These are phyloP conservation scores for Helleia helle DNA, from an alignment of 2,888 invertebrate genomes.

Conservation along the genomic window DNA sequence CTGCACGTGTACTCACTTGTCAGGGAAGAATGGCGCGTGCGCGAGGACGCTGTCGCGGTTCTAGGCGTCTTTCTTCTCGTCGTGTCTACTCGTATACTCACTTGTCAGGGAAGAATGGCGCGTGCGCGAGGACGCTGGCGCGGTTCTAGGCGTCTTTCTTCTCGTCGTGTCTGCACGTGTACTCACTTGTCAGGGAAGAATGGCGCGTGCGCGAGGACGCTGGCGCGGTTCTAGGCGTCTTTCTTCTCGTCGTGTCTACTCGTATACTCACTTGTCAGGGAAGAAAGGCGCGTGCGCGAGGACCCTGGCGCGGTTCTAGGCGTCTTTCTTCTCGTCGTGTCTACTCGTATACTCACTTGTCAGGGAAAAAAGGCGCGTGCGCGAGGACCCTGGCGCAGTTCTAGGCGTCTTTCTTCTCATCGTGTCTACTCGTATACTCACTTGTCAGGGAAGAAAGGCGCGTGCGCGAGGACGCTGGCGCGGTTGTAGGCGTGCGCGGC, in stretches of 20 bases:
- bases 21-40: constrained; percentile 89
- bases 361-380: constrained; percentile 83
- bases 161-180: no score
- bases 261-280: constrained; percentile 86
- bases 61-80: no score
- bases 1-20: constrained; percentile 83
- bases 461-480: constrained; percentile 89
- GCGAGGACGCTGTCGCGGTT: constrained; percentile 91
- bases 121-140: constrained; percentile 89
- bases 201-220: constrained; percentile 87
- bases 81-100: constrained; percentile 74
- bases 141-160: constrained; percentile 74
- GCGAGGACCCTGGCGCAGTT: constrained; percentile 91
- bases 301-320: constrained; percentile 85
- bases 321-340: no score
- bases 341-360: constrained; percentile 83
- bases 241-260: no score
- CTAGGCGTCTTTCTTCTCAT: no score
- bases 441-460: constrained; percentile 92
- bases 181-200: constrained; percentile 92
- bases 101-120: constrained; percentile 92
- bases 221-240: constrained; percentile 79
- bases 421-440: constrained; percentile 74
- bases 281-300: constrained; percentile 82
- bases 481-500: constrained; percentile 86